These are phyloP conservation scores for Periparus ater DNA, from an alignment of 2,797 vertebrate species.

Conservation along the genomic window DNA sequence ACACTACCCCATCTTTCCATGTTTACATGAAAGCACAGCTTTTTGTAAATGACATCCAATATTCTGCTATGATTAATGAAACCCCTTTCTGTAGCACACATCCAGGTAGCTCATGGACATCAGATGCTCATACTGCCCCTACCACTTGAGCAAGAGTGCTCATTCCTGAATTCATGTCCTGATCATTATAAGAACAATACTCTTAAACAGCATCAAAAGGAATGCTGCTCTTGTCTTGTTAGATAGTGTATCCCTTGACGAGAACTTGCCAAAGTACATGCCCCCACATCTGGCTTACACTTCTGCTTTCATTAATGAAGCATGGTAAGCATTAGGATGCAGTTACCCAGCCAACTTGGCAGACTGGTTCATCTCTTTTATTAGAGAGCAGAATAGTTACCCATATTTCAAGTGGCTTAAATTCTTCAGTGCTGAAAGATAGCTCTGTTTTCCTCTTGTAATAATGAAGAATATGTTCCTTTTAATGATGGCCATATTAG, in stretches of 20 bases:
- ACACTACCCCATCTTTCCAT: background rate
- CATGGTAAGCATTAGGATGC: background rate
- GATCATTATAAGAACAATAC: background rate
- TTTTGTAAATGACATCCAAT: background rate
- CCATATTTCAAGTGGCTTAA: constrained; percentile 18
- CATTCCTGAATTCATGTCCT: background rate
- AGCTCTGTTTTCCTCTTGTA: background rate
- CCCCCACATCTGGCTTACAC: background rate
- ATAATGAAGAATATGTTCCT: constrained; percentile 12
- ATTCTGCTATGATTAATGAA: background rate
- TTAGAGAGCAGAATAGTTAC: constrained; percentile 14
- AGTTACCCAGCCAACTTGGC: background rate
- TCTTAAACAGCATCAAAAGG: background rate
- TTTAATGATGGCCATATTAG: background rate
- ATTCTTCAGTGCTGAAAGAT: background rate
- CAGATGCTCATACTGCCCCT: background rate
- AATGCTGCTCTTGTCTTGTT: background rate
- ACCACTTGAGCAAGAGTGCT: background rate
- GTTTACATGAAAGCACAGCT: background rate
- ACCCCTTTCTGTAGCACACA: background rate
- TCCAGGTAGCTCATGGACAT: background rate
- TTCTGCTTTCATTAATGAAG: constrained; percentile 10
- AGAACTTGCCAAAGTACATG: background rate
- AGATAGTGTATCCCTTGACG: background rate
- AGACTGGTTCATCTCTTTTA: background rate